Conservation (phyloP, 2,797 vertebrate species). For the Argentina silus region DNA sequence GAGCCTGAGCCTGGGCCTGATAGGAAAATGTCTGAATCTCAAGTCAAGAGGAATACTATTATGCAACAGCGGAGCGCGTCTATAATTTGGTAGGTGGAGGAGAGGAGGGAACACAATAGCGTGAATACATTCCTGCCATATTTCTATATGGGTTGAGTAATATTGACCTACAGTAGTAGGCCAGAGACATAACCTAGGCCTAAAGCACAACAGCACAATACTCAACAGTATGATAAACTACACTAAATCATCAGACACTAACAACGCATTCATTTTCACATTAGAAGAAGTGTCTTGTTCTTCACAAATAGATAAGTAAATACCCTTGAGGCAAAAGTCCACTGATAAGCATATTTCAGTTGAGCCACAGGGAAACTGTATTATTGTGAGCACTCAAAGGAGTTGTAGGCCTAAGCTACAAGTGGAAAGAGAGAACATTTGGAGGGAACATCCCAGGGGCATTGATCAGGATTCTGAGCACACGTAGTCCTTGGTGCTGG, state of each 20-base stretch:
- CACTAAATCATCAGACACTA: no score
- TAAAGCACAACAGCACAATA: neutral
- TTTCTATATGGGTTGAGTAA: neutral
- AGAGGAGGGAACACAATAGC: neutral
- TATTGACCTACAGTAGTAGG: neutral
- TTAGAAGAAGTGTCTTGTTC: no score
- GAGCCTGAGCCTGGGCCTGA: neutral
- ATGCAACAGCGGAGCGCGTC: neutral
- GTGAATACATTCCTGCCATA: neutral
- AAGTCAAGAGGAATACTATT: slow-evolving; percentile 2
- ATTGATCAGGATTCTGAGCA: neutral
- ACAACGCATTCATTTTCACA: no score
- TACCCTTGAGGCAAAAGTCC: no score
- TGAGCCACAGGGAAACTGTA: neutral
- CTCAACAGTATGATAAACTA: neutral
- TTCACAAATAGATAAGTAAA: no score
- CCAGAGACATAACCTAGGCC: neutral
- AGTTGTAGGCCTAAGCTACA: neutral
- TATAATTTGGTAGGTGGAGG: neutral
- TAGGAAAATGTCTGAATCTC: neutral
- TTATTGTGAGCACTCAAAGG: neutral
- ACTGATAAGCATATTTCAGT: no score
- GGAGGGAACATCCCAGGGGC: neutral
- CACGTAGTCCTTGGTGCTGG: neutral
- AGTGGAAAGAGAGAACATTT: neutral